A percentile compares a stretch with the other conserved stretches of the same genome.
phyloP scores from a whole-genome alignment of 1,140 invertebrate genomes.

The Trichogramma pretiosum region DNA sequence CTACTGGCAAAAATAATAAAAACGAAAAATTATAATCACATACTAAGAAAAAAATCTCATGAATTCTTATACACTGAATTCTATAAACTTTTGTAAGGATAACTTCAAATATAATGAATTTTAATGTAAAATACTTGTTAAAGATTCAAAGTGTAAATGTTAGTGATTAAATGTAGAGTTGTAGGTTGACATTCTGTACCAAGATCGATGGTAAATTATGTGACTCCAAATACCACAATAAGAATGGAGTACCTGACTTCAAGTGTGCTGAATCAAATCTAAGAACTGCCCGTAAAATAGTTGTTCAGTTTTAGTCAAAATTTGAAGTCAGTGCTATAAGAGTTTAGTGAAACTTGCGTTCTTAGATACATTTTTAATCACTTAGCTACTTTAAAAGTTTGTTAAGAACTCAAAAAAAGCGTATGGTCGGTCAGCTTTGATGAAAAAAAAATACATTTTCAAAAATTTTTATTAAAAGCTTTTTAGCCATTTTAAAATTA shows the following conservation, averaged over 20 bases:
- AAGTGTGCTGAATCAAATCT: not conserved
- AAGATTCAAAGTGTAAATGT: conserved; percentile 17
- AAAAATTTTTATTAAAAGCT: no score
- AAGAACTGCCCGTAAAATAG: not conserved
- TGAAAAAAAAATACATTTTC: no score
- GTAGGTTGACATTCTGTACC: conserved; percentile 6
- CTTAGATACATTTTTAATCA: not conserved
- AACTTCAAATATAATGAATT: conserved; percentile 15
- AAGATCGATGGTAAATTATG: not conserved
- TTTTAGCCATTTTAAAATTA: no score
- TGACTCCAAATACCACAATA: not conserved
- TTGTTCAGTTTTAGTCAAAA: not conserved
- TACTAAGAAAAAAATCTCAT: conserved; percentile 9
- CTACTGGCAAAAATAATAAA: conserved; percentile 11
- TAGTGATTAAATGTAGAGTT: conserved; percentile 10
- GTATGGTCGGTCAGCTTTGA: no score
- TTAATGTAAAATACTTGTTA: conserved; percentile 17
- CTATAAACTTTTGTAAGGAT: conserved; percentile 15
- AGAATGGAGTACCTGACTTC: not conserved
- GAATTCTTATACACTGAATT: conserved; percentile 10
- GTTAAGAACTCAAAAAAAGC: no score
- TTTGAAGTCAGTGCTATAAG: conserved; percentile 1
- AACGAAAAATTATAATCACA: conserved; percentile 6
- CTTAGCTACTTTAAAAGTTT: conserved; percentile 2
- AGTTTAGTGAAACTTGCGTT: not conserved